Conservation (phyloP, 2,797 vertebrate species). For the Notoglanidium macrostoma region DNA sequence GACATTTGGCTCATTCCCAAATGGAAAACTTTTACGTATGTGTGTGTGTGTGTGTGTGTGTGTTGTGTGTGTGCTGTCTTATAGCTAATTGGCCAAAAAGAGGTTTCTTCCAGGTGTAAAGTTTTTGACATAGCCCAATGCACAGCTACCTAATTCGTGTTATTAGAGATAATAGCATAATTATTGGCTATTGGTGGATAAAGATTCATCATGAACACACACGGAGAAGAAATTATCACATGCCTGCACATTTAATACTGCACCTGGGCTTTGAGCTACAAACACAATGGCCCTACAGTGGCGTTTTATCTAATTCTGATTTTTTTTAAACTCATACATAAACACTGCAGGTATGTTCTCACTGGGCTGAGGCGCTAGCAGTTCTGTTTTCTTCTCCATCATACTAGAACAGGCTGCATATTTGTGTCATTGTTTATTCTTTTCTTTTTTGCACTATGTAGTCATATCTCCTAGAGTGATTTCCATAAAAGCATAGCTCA, state of each 20-base stretch:
- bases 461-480: constrained; percentile 23
- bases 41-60: not conserved
- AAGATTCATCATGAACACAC: constrained; percentile 52
- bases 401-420: constrained; percentile 3
- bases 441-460: constrained; percentile 2
- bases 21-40: not conserved
- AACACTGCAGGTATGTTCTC: not conserved
- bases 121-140: constrained; percentile 39
- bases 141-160: constrained; percentile 43
- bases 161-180: constrained; percentile 53
- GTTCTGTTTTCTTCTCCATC: not conserved
- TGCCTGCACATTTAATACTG: constrained; percentile 46
- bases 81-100: not conserved
- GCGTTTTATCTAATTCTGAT: constrained; percentile 18
- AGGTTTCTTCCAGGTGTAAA: constrained; percentile 25
- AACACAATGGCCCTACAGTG: constrained; percentile 27
- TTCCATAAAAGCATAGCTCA: constrained; percentile 27
- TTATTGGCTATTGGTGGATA: constrained; percentile 48
- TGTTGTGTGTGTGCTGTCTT: not conserved
- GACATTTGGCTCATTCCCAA: not conserved
- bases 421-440: not conserved
- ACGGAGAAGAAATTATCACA: constrained; percentile 52
- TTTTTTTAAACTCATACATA: not conserved
- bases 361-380: not conserved
- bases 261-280: constrained; percentile 35